A percentile compares a stretch with the other conserved stretches of the same genome.
Evolutionary conservation across 2,888 invertebrate genomes (phyloP).

Genomic region (Trissoscelio sp.): DNA sequence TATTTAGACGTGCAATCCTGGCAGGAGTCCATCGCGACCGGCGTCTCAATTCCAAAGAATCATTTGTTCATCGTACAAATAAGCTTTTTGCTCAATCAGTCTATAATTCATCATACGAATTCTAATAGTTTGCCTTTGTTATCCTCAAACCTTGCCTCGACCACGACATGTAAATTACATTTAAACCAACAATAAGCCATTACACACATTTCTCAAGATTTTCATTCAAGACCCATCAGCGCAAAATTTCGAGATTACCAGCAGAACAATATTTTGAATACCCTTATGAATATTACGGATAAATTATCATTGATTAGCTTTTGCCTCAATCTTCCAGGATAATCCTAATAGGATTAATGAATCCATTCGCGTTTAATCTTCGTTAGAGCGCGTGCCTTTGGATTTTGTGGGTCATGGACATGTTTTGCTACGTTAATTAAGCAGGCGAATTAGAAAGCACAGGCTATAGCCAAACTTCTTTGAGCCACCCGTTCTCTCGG

Average conservation of each 20-base stretch:
- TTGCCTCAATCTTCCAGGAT: constrained; percentile 22
- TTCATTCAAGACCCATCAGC: not conserved
- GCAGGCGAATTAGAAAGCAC: constrained; percentile 44
- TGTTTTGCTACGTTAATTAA: constrained; percentile 47
- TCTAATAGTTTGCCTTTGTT: not conserved
- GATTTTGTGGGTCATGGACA: constrained; percentile 49
- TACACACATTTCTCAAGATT: not conserved
- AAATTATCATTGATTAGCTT: constrained; percentile 59
- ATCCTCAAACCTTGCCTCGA: not conserved
- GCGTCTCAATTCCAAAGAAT: constrained; percentile 29
- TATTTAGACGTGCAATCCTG: constrained; percentile 55
- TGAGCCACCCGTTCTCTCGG: constrained; percentile 23
- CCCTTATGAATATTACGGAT: constrained; percentile 25
- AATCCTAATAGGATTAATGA: constrained; percentile 54
- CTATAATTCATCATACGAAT: constrained; percentile 45
- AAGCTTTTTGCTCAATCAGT: constrained; percentile 29
- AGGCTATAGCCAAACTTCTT: constrained; percentile 39
- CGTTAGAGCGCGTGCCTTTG: constrained; percentile 23
- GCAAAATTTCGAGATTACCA: not conserved
- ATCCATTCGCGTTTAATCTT: constrained; percentile 53
- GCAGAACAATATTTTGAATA: constrained; percentile 24
- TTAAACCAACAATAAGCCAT: constrained; percentile 7
- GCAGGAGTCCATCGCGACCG: constrained; percentile 61
- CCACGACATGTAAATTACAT: not conserved
- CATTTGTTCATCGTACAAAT: constrained; percentile 33